A percentile compares a stretch with the other conserved stretches of the same genome.
Evolutionary conservation across 2,797 vertebrate species (phyloP).

Genomic region (Parotocinclus haroldoi): DNA sequence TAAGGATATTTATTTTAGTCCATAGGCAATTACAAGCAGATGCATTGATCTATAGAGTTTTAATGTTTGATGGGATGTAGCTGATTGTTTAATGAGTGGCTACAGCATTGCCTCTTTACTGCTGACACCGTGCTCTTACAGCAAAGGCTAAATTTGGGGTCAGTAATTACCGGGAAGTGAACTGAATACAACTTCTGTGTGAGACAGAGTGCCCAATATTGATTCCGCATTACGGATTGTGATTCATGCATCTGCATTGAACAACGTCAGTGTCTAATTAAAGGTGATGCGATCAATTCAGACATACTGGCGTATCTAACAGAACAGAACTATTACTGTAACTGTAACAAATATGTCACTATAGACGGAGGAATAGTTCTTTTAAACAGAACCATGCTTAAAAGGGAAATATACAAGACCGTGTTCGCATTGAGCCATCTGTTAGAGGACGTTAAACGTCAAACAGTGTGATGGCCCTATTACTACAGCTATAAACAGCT

Average conservation of each 20-base stretch:
- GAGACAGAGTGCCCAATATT: background rate
- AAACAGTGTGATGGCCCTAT: slow-evolving; percentile 46
- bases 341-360: no score
- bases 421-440: slow-evolving; percentile 60
- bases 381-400: no score
- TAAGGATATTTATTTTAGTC: slow-evolving; percentile 11
- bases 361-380: no score
- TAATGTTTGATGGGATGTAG: slow-evolving; percentile 66
- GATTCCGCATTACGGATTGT: background rate
- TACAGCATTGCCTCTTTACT: slow-evolving; percentile 49
- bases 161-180: background rate
- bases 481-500: no score
- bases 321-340: no score
- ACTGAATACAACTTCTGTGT: background rate
- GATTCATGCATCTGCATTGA: background rate
- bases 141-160: background rate
- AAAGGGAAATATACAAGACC: no score
- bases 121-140: slow-evolving; percentile 37
- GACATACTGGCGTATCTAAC: no score
- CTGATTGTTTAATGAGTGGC: slow-evolving; percentile 64
- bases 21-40: slow-evolving; percentile 19
- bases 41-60: slow-evolving; percentile 48
- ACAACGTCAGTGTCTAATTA: background rate
- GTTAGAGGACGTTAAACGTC: slow-evolving; percentile 57
- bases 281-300: background rate